Conservation (phyloP, 2,888 invertebrate genomes). For the Oxyscelio sp. region DNA sequence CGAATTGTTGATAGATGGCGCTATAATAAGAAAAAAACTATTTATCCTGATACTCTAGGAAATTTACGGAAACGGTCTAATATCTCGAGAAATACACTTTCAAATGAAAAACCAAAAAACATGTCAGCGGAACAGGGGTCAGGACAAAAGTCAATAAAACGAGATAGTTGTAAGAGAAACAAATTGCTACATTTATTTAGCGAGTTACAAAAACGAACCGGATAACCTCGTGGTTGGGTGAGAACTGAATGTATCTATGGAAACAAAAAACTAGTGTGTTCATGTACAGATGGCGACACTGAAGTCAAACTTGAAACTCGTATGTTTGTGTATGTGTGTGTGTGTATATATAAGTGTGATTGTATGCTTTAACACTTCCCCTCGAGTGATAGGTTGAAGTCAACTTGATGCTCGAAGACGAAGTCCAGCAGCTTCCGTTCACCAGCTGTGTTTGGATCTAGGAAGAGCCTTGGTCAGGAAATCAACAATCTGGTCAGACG, state of each 20-base stretch:
- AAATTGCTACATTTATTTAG: too few relatives aligned
- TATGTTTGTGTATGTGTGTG: not conserved
- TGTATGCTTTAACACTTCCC: constrained; percentile 6
- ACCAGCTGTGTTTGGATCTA: constrained; percentile 2
- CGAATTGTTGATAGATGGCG: too few relatives aligned
- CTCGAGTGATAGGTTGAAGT: constrained; percentile 12
- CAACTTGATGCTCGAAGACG: not conserved
- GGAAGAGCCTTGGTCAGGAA: constrained; percentile 6
- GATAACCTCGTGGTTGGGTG: too few relatives aligned
- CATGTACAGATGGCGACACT: not conserved
- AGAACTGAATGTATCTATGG: too few relatives aligned
- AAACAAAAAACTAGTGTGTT: too few relatives aligned
- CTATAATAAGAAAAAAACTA: too few relatives aligned
- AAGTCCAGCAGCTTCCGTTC: constrained; percentile 9
- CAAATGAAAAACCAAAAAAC: too few relatives aligned
- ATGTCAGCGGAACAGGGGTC: too few relatives aligned
- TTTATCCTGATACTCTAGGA: too few relatives aligned
- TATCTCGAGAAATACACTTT: too few relatives aligned
- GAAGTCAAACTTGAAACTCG: constrained; percentile 6
- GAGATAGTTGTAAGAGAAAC: not conserved
- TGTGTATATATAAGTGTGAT: not conserved
- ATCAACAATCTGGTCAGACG: constrained; percentile 7
- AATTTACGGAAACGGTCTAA: too few relatives aligned
- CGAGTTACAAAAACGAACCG: too few relatives aligned
- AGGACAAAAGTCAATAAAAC: not conserved